Evolutionary conservation across 1,140 invertebrate species (phyloP), one percentile per base, ranked within the genome.

Genomic region (Drosophila oshimai): DNA sequence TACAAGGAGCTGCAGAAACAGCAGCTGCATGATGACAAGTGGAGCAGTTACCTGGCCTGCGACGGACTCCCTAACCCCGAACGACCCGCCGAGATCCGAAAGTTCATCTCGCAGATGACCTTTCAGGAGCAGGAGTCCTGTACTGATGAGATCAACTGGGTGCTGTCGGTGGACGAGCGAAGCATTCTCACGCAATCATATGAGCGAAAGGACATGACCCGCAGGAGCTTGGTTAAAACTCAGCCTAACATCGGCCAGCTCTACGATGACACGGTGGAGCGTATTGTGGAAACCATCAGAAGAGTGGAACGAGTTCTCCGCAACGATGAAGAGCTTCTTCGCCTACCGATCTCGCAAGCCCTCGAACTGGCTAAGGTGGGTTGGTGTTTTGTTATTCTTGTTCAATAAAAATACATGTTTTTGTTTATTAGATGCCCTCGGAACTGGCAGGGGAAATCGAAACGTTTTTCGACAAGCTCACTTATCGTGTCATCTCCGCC

Each of bases 401-500:
- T 2, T 10, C 5, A 3, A 4, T 6, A 4, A 24, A 15, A 7
- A 3, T 6, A 2, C 2, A 10, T 44, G 1, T 10, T 6, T 24
- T 37, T 5, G 4, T 1, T 17, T 18, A 4, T 29, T 13, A 86
- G 71, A 39, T 75, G 2, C 75, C 76, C 0, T 2, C 1, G 0
- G 80, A 84, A 12, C 39, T 84, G 1, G 18, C 24, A 0, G 10
- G n/a, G 4, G 75, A 64, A 17, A 75, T 86, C 3, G 39, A 75
- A 9, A n/a, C 28, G 2, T 37, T 80, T 0, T 73, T 90, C 2
- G 77, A 90, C 41, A 88, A 64, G 18, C 58, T 79, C 0, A 65
- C 80, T 5, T 90, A 90, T 60, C 84, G 89, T 0, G 53, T 90
- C 10, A 45, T 89, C 6, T 60, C 34, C 24, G 28, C 74, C 0